These are phyloP conservation scores for Boulengeromyrus knoepffleri DNA, from an alignment of 2,113 vertebrate genomes.

Conservation along the genomic window DNA sequence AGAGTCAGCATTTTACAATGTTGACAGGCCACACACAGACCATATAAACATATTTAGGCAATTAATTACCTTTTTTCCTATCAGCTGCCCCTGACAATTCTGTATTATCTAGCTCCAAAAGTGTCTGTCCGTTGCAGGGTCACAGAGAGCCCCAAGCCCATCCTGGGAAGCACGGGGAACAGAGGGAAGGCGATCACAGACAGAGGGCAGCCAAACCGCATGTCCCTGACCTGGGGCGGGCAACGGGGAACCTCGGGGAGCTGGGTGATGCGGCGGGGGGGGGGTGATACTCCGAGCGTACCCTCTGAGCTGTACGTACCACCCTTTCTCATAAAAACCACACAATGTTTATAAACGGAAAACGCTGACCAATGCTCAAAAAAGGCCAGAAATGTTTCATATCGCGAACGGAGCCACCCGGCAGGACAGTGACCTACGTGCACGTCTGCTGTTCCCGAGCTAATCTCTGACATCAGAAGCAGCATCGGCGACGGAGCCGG, in stretches of 20 bases:
- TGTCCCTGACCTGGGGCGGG: background rate
- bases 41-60: background rate
- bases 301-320: background rate
- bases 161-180: background rate
- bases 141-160: background rate
- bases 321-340: background rate
- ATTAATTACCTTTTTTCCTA: background rate
- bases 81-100: background rate
- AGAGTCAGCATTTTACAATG: background rate
- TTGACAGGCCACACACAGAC: background rate
- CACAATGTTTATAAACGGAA: background rate
- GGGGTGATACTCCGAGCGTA: background rate
- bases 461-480: background rate
- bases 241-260: background rate
- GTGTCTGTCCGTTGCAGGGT: background rate
- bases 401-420: background rate
- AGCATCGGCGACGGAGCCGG: background rate
- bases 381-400: background rate
- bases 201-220: background rate
- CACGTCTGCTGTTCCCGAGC: background rate
- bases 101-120: background rate
- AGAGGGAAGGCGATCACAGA: background rate
- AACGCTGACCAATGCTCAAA: background rate
- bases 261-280: background rate
- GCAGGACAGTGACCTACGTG: background rate